phyloP scores from a whole-genome alignment of 92 coral and sea anemone species.

The Phenganax stokvisi region DNA sequence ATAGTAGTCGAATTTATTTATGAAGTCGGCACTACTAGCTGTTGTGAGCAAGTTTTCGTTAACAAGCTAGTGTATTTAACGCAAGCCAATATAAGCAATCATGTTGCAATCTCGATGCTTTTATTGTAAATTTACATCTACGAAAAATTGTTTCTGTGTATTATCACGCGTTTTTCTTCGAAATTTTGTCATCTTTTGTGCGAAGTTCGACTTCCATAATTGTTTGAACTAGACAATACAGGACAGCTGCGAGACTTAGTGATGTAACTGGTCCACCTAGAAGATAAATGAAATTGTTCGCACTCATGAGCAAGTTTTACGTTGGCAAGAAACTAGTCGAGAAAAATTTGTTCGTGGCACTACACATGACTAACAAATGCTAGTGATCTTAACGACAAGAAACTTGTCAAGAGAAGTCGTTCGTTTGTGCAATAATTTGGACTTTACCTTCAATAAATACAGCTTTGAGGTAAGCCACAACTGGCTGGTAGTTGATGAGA shows the following conservation, averaged over 20 bases:
- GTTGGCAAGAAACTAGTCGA: no score
- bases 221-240: slow-evolving; percentile 30
- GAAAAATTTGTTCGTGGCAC: background rate
- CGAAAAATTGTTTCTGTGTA: background rate
- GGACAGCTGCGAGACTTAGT: background rate
- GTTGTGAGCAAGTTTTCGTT: background rate
- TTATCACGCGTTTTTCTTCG: background rate
- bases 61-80: background rate
- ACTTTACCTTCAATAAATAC: slow-evolving; percentile 58
- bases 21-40: background rate
- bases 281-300: background rate
- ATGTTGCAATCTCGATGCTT: slow-evolving; percentile 3
- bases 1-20: no score
- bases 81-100: background rate
- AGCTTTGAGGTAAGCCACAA: slow-evolving; percentile 59
- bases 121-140: background rate
- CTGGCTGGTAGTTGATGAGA: slow-evolving; percentile 61
- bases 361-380: background rate
- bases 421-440: no score
- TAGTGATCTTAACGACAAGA: background rate
- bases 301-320: no score
- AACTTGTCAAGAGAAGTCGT: no score
- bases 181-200: background rate
- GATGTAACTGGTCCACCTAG: slow-evolving; percentile 19
- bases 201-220: slow-evolving; percentile 29